Conservation (phyloP, 2,888 invertebrate genomes). For the Belgica antarctica region DNA sequence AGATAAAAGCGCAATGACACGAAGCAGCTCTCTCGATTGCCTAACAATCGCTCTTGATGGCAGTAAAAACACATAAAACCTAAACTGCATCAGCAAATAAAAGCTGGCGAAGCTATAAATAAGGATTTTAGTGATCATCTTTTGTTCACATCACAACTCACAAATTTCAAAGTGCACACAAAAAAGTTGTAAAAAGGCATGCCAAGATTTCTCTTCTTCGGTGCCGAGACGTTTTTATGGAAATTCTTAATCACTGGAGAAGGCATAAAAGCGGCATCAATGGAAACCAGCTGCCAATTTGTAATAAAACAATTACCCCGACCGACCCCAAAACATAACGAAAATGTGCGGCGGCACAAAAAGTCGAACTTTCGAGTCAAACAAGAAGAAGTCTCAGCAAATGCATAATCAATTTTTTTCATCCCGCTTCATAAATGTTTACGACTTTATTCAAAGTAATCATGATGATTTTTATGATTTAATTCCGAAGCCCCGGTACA, state of each 20-base stretch:
- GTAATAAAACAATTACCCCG: slow-evolving; percentile 42
- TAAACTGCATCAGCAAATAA: background rate
- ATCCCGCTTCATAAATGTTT: slow-evolving; percentile 31
- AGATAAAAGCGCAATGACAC: background rate
- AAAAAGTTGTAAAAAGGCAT: slow-evolving; percentile 9
- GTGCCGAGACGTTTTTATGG: slow-evolving; percentile 5
- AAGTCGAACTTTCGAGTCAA: background rate
- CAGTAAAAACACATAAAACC: background rate
- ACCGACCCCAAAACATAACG: background rate
- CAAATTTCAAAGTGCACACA: slow-evolving; percentile 35
- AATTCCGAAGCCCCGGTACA: no score
- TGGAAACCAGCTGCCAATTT: slow-evolving; percentile 41
- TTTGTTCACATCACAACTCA: slow-evolving; percentile 10
- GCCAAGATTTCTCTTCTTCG: background rate
- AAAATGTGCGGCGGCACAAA: background rate
- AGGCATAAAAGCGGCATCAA: background rate
- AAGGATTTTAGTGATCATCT: slow-evolving; percentile 37
- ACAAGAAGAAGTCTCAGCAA: background rate
- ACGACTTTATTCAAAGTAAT: slow-evolving; percentile 38
- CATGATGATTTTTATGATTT: slow-evolving; percentile 39
- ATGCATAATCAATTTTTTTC: slow-evolving; percentile 41
- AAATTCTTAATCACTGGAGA: background rate
- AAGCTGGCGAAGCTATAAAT: slow-evolving; percentile 37
- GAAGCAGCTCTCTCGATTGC: slow-evolving; percentile 6
- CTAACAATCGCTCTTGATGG: background rate